phyloP scores from a whole-genome alignment of 2,888 invertebrate genomes.

The Dicycla oo region DNA sequence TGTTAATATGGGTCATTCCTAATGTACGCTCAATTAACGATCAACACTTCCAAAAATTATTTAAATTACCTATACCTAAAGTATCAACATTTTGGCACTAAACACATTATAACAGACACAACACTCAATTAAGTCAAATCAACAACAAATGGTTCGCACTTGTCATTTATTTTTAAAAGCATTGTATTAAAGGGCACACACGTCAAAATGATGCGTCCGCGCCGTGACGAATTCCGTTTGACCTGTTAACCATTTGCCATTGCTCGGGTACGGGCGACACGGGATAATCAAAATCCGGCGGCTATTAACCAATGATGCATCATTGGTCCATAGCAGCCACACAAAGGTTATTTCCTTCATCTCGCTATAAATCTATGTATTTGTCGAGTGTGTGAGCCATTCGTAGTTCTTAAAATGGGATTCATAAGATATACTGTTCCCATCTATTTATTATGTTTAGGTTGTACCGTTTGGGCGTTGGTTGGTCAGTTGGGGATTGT shows the following conservation, averaged over 20 bases:
- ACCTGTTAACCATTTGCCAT: slow-evolving; percentile 69
- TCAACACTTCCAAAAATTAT: not conserved
- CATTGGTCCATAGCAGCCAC: slow-evolving; percentile 68
- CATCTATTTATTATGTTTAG: too few relatives aligned
- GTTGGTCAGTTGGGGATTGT: too few relatives aligned
- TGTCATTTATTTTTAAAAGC: slow-evolving; percentile 41
- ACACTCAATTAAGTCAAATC: slow-evolving; percentile 24
- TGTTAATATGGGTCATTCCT: not conserved
- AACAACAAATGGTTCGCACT: slow-evolving; percentile 19
- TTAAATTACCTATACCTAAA: not conserved
- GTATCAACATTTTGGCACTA: slow-evolving; percentile 5
- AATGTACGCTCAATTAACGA: not conserved
- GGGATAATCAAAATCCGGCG: slow-evolving; percentile 66
- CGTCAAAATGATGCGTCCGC: slow-evolving; percentile 58
- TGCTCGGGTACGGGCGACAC: slow-evolving; percentile 56
- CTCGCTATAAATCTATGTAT: slow-evolving; percentile 26
- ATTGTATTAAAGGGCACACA: slow-evolving; percentile 35
- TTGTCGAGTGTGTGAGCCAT: not conserved
- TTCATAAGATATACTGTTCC: not conserved
- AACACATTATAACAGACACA: slow-evolving; percentile 20
- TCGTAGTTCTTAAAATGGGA: not conserved
- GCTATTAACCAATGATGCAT: slow-evolving; percentile 66
- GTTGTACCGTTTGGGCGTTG: too few relatives aligned
- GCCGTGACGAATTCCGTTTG: slow-evolving; percentile 67
- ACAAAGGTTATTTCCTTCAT: slow-evolving; percentile 61